Percentiles rank a stretch among this genome's conserved stretches.
Evolutionary conservation across 2,888 invertebrate genomes (phyloP).

Genomic region (Romanomermis culicivorax): DNA sequence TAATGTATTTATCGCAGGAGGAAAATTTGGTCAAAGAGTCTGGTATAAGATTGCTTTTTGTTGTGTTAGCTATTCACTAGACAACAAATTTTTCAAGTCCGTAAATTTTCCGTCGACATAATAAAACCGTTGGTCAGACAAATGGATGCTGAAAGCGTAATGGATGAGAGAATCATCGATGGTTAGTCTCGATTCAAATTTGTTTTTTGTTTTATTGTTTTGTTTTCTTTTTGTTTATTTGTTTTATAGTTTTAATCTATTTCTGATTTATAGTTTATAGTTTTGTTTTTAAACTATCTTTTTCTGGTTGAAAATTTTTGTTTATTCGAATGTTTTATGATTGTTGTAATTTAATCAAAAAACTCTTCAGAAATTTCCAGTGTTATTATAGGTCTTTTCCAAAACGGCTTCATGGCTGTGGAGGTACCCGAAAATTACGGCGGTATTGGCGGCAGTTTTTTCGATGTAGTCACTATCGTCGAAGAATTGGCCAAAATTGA

Average conservation of each 20-base stretch:
- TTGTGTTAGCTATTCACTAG: too few relatives aligned
- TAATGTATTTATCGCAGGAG: conserved; percentile 62
- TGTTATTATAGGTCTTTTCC: conserved; percentile 59
- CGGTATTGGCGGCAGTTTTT: conserved; percentile 69
- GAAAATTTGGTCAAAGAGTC: conserved; percentile 74
- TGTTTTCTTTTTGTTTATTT: neutral
- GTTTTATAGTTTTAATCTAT: neutral
- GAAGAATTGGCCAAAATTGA: conserved; percentile 84
- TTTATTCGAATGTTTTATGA: too few relatives aligned
- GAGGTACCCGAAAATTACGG: conserved; percentile 68
- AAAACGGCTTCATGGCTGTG: conserved; percentile 79
- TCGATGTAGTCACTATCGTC: conserved; percentile 64
- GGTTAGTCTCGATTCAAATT: neutral
- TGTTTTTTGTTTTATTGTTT: neutral
- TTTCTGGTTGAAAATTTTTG: too few relatives aligned
- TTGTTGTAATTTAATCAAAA: too few relatives aligned
- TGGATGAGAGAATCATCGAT: conserved; percentile 54
- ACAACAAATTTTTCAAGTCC: conserved; percentile 49
- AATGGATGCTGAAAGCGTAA: conserved; percentile 69
- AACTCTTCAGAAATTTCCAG: too few relatives aligned
- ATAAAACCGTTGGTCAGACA: conserved; percentile 64
- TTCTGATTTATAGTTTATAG: neutral
- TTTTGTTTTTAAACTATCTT: neutral
- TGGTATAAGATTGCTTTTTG: conserved; percentile 38
- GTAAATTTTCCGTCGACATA: conserved; percentile 63